Evolutionary conservation across 2,888 invertebrate species (phyloP), one percentile per base, ranked within the genome.

Genomic region (Siphonodentalium dalli): DNA sequence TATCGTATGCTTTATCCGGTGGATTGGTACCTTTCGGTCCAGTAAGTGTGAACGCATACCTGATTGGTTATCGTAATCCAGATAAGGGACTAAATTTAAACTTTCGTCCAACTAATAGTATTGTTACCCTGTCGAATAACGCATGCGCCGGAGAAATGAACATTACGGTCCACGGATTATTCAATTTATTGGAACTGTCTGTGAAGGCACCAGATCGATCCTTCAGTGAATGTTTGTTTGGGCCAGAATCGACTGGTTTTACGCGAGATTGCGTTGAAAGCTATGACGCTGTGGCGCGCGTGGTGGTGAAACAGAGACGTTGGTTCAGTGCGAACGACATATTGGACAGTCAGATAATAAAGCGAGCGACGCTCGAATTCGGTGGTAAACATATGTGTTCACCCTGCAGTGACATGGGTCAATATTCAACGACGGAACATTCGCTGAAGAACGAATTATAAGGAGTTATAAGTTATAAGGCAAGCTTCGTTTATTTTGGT

Each of bases 1-100:
- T 65, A 1, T 57, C 65, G 15, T 70, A 63, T 44, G 69, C 69
- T 4, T 18, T 69, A 3, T 67, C 70, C 3, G 70, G 69, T 6
- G 74, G 74, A 9, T 53, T 68, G 23, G 68, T 74, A 2, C 56
- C 53, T 11, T 57, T 69, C 9, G 38, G 47, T 6, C n/a, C 48
- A 0, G 7, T 69, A 0, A 51, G 61, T 24, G 56, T 71, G 0
- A 54, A 46, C 13, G 70, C 69, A 5, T 70, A 67, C 54, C 53
- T 74, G 13, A 65, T 68, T 29, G 71, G 72, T 2, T 73, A 72
- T 52, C 55, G 69, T 37, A 70, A 71, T 47, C 67, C 64, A 8
- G n/a, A 29, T 5, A 63, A 62, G 31, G 51, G 47, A 3, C 46
- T 72, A 7, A 27, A 29, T 27, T 33, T 69, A 18, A 63, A 63